Conservation (phyloP, 2,888 invertebrate genomes). For the Drosophila borborema region DNA sequence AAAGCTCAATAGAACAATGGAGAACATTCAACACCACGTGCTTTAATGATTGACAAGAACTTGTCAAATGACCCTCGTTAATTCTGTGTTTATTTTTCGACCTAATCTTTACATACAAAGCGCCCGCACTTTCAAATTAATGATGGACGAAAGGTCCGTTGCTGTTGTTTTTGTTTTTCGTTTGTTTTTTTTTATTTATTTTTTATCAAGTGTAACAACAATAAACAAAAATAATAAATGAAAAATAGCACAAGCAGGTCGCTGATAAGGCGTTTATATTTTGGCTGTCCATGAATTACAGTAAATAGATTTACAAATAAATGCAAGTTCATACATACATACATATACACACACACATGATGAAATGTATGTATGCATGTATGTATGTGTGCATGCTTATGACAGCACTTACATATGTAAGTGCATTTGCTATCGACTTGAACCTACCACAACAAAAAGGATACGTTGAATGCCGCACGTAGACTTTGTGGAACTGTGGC, state of each 20-base stretch:
- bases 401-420: background rate
- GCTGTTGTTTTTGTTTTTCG: constrained; percentile 17
- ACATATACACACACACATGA: background rate
- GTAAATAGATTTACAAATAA: constrained; percentile 6
- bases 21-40: background rate
- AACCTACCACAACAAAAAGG: constrained; percentile 62
- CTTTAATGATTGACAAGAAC: background rate
- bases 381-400: background rate
- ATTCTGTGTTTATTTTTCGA: constrained; percentile 21
- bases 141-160: constrained; percentile 29
- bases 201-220: constrained; percentile 48
- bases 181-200: background rate
- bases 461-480: constrained; percentile 51
- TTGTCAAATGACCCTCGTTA: constrained; percentile 18
- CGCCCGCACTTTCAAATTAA: constrained; percentile 42
- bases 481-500: constrained; percentile 50
- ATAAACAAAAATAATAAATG: constrained; percentile 27
- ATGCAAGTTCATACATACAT: background rate
- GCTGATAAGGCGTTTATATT: constrained; percentile 40
- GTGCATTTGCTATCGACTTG: constrained; percentile 1
- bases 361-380: background rate
- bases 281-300: constrained; percentile 42
- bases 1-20: background rate
- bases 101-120: constrained; percentile 49
- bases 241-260: constrained; percentile 57